A percentile compares a stretch with the other conserved stretches of the same genome.
These are phyloP conservation scores for Gracilinanus agilis DNA, from an alignment of 2,113 vertebrate species.

Conservation along the genomic window DNA sequence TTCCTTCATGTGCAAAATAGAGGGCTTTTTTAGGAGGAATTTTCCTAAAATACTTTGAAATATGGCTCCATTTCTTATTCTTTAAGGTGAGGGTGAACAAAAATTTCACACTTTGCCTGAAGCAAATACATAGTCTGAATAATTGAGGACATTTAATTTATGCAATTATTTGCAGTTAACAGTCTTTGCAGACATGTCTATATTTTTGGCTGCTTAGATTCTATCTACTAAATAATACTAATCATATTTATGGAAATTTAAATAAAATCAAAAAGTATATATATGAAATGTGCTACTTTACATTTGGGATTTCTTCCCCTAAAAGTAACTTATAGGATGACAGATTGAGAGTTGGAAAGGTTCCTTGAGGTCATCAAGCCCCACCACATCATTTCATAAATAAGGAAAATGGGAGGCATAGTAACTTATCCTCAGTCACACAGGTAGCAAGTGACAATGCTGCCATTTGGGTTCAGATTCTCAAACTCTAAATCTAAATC, in stretches of 20 bases:
- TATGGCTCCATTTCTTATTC: neutral
- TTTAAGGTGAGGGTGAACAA: neutral
- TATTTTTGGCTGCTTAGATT: neutral
- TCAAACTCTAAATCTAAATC: neutral
- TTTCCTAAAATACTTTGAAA: neutral
- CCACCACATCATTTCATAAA: neutral
- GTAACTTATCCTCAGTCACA: neutral
- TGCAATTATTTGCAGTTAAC: neutral
- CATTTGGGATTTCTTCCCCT: neutral
- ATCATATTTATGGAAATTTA: constrained; percentile 34
- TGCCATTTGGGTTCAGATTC: neutral
- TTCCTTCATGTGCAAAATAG: neutral
- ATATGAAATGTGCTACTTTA: neutral
- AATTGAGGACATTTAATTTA: neutral
- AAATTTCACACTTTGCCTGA: neutral
- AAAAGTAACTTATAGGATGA: neutral
- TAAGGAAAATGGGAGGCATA: neutral
- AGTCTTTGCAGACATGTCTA: neutral
- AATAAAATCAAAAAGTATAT: neutral
- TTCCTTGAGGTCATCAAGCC: neutral
- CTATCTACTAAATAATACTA: neutral
- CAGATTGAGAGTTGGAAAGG: neutral
- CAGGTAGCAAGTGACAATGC: neutral
- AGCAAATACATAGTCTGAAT: neutral
- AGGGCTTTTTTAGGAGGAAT: no score